Conservation (phyloP, 2,797 vertebrate genomes). For the Gambelia wislizenii region DNA sequence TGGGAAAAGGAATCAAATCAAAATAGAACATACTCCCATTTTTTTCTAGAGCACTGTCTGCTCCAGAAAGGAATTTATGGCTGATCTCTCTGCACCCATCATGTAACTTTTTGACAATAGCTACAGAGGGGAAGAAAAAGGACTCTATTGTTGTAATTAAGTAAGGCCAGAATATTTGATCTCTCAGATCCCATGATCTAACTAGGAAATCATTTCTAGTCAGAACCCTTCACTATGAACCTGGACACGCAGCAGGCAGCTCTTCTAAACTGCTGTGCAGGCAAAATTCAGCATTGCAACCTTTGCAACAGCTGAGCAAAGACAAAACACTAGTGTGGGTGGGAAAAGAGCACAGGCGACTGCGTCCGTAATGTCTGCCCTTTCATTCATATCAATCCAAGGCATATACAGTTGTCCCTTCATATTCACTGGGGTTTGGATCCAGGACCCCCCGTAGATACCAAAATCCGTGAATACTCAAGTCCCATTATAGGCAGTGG, state of each 20-base stretch:
- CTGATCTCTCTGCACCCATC: not conserved
- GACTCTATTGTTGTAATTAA: not conserved
- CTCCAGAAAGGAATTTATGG: not conserved
- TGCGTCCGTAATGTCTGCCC: too few species aligned
- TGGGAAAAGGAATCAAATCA: not conserved
- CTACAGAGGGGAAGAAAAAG: not conserved
- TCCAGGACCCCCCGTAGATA: too few species aligned
- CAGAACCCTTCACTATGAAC: not conserved
- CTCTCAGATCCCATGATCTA: too few species aligned
- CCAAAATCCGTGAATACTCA: too few species aligned
- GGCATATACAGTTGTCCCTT: too few species aligned
- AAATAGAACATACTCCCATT: not conserved
- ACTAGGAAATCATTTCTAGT: not conserved
- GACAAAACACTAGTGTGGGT: not conserved
- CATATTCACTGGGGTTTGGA: too few species aligned
- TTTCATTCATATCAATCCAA: not conserved
- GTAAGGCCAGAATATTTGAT: not conserved
- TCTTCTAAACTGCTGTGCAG: not conserved
- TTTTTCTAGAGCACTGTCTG: not conserved
- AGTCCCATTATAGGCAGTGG: too few species aligned
- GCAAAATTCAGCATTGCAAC: not conserved
- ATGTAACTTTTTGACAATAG: not conserved
- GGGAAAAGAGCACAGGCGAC: not conserved
- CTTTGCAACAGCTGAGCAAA: not conserved
- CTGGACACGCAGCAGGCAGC: too few species aligned